Evolutionary conservation across 2,113 vertebrate species (phyloP), one percentile per base, ranked within the genome.

Genomic region (Sander vitreus): DNA sequence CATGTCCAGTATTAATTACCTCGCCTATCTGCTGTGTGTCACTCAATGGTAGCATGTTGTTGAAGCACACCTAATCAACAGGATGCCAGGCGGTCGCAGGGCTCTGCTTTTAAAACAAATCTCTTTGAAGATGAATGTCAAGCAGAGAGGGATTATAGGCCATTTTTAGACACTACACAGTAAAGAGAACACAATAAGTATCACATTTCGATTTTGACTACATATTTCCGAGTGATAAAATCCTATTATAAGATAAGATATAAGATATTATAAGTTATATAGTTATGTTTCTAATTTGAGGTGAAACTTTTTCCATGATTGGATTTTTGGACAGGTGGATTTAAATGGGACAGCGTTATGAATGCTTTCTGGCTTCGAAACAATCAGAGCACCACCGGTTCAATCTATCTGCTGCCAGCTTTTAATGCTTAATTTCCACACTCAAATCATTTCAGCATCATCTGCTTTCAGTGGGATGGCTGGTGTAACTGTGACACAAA

Each of bases 91-190:
- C 85, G 47, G 12, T 55, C 12, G 21, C 74, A 69, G 33, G 47
- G 69, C 53, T 76, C 73, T 84, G 74, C 88, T 63, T 91, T 85
- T 89, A 84, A 86, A 92, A 85, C 76, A 64, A 84, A 84, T 73
- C 86, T 90, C 82, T 91, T 85, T 91, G 88, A 89, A 83, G 85
- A 88, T 82, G 64, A 92, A 90, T 87, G 86, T 80, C 88, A 93
- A 75, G 80, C 87, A 76, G 63, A 81, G 84, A 65, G 55, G 64
- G 85, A 91, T 90, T 90, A 89, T 62, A 69, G 64, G 82, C 86
- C 84, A 76, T 88, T 87, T 93, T 90, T 92, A 86, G 88, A 78
- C 39, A 73, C 74, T 85, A 33, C 33, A 43, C 39, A 43, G 39
- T 43, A 48, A 65, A 70, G 16, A 68, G 65, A 59, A 80, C 16